A percentile compares a stretch with the other conserved stretches of the same genome.
Evolutionary conservation across 2,888 invertebrate species (phyloP).

Genomic region (Spatulosminthurus flaviceps): DNA sequence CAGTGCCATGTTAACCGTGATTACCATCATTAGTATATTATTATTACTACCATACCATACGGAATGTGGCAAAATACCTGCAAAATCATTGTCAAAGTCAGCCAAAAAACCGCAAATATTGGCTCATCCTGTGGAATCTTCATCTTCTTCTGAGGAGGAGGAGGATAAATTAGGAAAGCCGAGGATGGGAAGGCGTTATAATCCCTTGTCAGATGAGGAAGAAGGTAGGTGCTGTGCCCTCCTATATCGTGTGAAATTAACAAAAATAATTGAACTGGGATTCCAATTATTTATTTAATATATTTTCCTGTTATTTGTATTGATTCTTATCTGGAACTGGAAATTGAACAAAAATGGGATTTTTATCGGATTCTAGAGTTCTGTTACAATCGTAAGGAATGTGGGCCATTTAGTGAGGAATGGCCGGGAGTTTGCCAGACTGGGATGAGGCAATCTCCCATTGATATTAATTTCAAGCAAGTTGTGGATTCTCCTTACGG

Average conservation of each 20-base stretch:
- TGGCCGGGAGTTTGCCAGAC: conserved; percentile 75
- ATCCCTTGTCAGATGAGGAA: conserved; percentile 7
- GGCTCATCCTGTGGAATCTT: too few species aligned
- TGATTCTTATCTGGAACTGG: too few species aligned
- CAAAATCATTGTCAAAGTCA: too few species aligned
- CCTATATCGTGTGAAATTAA: background rate
- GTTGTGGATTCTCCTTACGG: conserved; percentile 12
- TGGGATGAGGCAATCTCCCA: conserved; percentile 79
- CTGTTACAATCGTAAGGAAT: conserved; percentile 45
- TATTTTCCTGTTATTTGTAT: too few species aligned
- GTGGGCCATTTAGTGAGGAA: conserved; percentile 62
- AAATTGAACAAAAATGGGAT: too few species aligned
- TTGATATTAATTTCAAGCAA: conserved; percentile 65
- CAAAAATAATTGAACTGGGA: background rate
- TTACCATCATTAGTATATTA: too few species aligned
- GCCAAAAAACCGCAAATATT: too few species aligned
- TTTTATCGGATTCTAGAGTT: conserved; percentile 37
- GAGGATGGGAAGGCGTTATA: background rate
- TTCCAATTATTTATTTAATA: background rate
- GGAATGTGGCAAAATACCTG: too few species aligned
- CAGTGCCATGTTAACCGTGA: too few species aligned
- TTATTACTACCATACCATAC: too few species aligned
- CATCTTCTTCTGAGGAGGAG: too few species aligned
- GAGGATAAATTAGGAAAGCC: too few species aligned
- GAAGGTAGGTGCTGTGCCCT: conserved; percentile 1